Conservation (phyloP, 2,113 vertebrate genomes). For the Chlamydotis undulata region DNA sequence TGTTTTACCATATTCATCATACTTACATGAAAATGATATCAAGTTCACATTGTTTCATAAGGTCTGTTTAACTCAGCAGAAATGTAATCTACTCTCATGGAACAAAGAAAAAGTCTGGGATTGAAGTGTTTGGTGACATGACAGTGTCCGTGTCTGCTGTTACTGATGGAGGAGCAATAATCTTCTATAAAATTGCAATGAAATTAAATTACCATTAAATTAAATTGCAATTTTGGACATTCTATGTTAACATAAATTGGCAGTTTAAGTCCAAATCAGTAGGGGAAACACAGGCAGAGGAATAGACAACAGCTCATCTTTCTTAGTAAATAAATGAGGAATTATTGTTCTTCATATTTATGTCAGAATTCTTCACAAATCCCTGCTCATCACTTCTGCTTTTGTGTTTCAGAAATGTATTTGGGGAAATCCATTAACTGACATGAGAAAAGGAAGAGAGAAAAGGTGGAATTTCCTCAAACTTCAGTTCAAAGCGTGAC, state of each 20-base stretch:
- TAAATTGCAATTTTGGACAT: not conserved
- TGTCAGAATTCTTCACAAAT: not conserved
- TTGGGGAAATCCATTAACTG: conserved; percentile 10
- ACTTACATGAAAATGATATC: not conserved
- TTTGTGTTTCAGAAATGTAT: not conserved
- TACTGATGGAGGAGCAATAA: not conserved
- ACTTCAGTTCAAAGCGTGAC: not conserved
- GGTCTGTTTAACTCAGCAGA: not conserved
- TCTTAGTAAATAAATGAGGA: not conserved
- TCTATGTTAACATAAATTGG: not conserved
- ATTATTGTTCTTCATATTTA: not conserved
- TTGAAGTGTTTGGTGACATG: not conserved
- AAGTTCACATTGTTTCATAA: not conserved
- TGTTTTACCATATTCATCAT: not conserved
- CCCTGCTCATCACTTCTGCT: not conserved
- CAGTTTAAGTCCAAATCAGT: not conserved
- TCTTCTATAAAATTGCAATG: not conserved
- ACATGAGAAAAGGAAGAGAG: conserved; percentile 12
- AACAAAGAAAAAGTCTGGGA: not conserved
- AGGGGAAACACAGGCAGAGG: not conserved
- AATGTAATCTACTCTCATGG: not conserved
- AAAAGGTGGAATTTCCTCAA: conserved; percentile 16
- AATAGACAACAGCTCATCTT: not conserved
- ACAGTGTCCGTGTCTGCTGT: not conserved
- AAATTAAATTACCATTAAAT: not conserved